Base-by-base conservation (phyloP, 2,888 invertebrate genomes). In the Rambutsinella grinnellia region DNA sequence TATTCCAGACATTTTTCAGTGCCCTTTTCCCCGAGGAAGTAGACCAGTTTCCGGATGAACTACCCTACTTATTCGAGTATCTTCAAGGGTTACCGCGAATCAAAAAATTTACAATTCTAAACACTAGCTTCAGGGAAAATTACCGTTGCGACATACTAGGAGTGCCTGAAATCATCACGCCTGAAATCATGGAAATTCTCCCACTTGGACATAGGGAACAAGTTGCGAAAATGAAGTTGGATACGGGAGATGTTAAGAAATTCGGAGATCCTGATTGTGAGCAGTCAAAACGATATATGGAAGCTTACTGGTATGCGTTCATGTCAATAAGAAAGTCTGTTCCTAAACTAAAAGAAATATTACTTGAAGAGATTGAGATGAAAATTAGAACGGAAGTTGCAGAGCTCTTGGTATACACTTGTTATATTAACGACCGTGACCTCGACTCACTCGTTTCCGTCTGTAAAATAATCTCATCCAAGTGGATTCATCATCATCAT, bases 281-380 rank as follows among this genome's bases (percentile, higher is more conserved):
- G 10, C 66, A 74, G 47, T 74, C 74, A 17, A 74, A 66, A 27
- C 62, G 62, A 15, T 62, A 77, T 23, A 72, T 66, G 66, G 71
- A 77, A 58, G 66, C 62, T 3, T 76, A 66, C 46, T 76, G 77
- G 77, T 71, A 56, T 17, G 67, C 77, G 2, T 77, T 71, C 46
- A 72, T 71, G 77, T 63, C 62, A 3, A 26, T 77, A 1, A 70
- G 72, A 62, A 66, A 77, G 26, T 67, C 67, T 5, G 26, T 77
- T 1, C 71, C 71, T 0, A 77, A 71, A 46, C 57, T 77, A 8
- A 77, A 67, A 54, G 65, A 65, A 63, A 67, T 76, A 66, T 49
- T 79, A 1, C 24, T 51, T 23, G 76, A 67, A 19, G 67, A 71
- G 23, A 61, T 71, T 36, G 71, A 76, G 24, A 70, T 63, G 63